phyloP scores from a whole-genome alignment of 2,797 vertebrate species.

The Onychomys arenicola region DNA sequence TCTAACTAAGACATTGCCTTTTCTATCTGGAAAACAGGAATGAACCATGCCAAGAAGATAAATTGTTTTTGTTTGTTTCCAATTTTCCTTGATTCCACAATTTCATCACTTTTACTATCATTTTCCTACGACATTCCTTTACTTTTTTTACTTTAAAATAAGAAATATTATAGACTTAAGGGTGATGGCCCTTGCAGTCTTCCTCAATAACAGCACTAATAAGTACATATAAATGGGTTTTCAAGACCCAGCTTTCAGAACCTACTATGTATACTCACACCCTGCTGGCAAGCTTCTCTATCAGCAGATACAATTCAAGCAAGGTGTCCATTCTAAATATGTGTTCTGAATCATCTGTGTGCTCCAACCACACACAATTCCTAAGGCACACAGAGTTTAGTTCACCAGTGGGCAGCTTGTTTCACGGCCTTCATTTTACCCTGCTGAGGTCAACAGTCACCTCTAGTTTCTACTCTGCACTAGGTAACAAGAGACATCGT shows the following conservation, averaged over 20 bases:
- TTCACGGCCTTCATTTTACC: background rate
- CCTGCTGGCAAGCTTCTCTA: background rate
- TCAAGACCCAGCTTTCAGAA: background rate
- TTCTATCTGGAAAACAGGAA: background rate
- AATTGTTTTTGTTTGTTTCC: background rate
- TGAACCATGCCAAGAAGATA: background rate
- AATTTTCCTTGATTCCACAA: background rate
- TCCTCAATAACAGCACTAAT: background rate
- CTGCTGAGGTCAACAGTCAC: background rate
- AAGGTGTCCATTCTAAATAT: background rate
- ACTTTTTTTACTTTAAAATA: conserved; percentile 19
- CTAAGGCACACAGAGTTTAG: background rate
- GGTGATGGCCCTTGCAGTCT: background rate
- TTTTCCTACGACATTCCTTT: background rate
- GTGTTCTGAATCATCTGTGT: background rate
- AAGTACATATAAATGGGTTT: background rate
- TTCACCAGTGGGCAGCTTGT: background rate
- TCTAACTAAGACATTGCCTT: background rate
- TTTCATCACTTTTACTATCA: background rate
- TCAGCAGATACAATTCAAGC: background rate
- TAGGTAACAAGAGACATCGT: conserved; percentile 11
- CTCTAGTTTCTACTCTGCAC: background rate
- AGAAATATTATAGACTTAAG: conserved; percentile 18
- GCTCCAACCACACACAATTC: background rate
- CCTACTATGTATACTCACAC: background rate